Evolutionary conservation across 2,113 vertebrate species (phyloP).

Genomic region (Hiodon alosoides): DNA sequence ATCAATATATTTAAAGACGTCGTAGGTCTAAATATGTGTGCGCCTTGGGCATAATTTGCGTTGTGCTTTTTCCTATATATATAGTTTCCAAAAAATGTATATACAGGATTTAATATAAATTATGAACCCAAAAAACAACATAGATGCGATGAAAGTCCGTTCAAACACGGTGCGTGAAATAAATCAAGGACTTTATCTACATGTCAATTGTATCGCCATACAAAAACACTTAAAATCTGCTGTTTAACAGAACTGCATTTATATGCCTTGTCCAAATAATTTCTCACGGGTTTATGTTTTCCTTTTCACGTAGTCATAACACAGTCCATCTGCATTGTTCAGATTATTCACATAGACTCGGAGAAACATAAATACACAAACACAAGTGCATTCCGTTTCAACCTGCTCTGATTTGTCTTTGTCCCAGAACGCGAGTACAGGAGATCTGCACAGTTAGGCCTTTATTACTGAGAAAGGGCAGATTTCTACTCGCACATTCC

Average conservation of each 20-base stretch:
- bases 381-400: conserved; percentile 17
- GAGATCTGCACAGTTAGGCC: conserved; percentile 23
- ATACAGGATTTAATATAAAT: too few relatives aligned
- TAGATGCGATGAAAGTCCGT: too few relatives aligned
- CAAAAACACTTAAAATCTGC: neutral
- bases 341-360: conserved; percentile 22
- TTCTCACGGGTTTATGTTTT: conserved; percentile 48
- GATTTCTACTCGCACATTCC: conserved; percentile 23
- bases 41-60: too few relatives aligned
- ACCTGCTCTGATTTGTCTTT: conserved; percentile 43
- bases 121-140: too few relatives aligned
- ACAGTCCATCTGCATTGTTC: conserved; percentile 35
- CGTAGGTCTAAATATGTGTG: too few relatives aligned
- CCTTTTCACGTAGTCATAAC: conserved; percentile 32
- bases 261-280: conserved; percentile 18
- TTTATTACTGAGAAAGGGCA: conserved; percentile 11
- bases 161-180: too few relatives aligned
- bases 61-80: too few relatives aligned
- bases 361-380: conserved; percentile 9
- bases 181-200: too few relatives aligned
- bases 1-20: too few relatives aligned
- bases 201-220: too few relatives aligned
- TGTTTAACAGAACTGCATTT: neutral
- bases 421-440: conserved; percentile 29
- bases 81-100: too few relatives aligned